These are phyloP conservation scores for Rhagophthalmus giganteus DNA, from an alignment of 2,888 invertebrate species.

Conservation along the genomic window DNA sequence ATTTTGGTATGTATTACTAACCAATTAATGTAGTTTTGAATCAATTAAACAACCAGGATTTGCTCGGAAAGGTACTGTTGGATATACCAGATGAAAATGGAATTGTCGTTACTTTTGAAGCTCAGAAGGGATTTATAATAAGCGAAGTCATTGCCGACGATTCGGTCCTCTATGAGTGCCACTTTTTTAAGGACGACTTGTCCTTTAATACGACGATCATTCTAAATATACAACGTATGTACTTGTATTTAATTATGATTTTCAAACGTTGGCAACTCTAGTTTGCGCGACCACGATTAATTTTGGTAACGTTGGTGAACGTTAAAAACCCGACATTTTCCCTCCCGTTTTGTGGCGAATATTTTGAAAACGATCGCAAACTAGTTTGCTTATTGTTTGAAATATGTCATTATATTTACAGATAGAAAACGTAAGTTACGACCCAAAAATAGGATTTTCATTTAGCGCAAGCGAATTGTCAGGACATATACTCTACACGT, in stretches of 20 bases:
- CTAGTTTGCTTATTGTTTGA: conserved; percentile 20
- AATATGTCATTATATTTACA: conserved; percentile 39
- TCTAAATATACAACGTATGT: conserved; percentile 25
- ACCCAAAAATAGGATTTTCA: conserved; percentile 57
- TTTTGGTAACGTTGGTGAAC: too few relatives aligned
- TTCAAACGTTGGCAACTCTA: conserved; percentile 13
- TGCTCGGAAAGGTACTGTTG: conserved; percentile 34
- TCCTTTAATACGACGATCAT: conserved; percentile 6
- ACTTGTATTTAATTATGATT: conserved; percentile 8
- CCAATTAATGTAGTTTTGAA: conserved; percentile 30
- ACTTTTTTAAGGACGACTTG: conserved; percentile 3
- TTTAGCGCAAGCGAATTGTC: conserved; percentile 46
- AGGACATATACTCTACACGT: conserved; percentile 43
- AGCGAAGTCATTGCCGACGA: conserved; percentile 21
- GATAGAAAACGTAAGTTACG: conserved; percentile 46
- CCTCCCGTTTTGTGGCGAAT: too few relatives aligned
- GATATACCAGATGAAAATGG: conserved; percentile 21
- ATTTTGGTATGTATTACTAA: conserved; percentile 34
- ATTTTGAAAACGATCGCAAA: too few relatives aligned
- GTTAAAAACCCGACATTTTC: too few relatives aligned
- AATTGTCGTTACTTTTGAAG: conserved; percentile 34
- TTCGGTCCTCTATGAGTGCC: conserved; percentile 9
- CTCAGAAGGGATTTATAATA: conserved; percentile 36
- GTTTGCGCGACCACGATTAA: too few relatives aligned
- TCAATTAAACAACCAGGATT: conserved; percentile 32